Evolutionary conservation across 1,140 invertebrate species (phyloP), one percentile per base, ranked within the genome.

Genomic region (Coelopa frigida): DNA sequence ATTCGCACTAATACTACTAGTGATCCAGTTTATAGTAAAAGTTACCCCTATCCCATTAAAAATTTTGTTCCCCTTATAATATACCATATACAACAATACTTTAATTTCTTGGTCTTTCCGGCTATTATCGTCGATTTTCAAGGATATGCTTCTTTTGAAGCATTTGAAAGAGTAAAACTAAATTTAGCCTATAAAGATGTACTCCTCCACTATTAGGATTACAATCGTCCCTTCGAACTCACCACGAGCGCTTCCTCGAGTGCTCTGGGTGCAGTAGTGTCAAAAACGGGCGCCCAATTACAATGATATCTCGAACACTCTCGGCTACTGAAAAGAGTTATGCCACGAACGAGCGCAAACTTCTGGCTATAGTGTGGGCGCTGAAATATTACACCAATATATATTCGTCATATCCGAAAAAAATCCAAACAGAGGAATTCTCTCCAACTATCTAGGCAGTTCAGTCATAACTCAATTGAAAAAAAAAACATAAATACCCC

Each of bases 181-280:
- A 45, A 45, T n/a, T n/a, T n/a, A n/a, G n/a, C n/a, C n/a, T n/a
- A n/a, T n/a, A n/a, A 71, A 21, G 65, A 66, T 3, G 52, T 75
- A 15, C 48, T 74, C n/a, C 51, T 58, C 42, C 50, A 50, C 1
- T 66, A 60, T 33, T 61, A 64, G 1, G 55, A 70, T 38, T 70
- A 64, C 38, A 22, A 32, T 1, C 49, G 58, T 42, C 51, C 50
- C n/a, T n/a, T n/a, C n/a, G n/a, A n/a, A n/a, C 44, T 70, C 8
- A 57, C 57, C 0, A n/a, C n/a, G n/a, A n/a, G n/a, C 31, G 65
- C 59, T 3, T 54, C 48, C 8, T 44, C 47, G 20, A 37, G 22
- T 21, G 57, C 59, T 2, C 23, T 69, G 20, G 61, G 60, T 1
- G 61, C 64, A 2, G 55, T 70, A 3, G 38, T 71, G 31, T 58